Evolutionary conservation across 2,797 vertebrate genomes (phyloP), one percentile per base, ranked within the genome.

Genomic region (Florisuga fusca): DNA sequence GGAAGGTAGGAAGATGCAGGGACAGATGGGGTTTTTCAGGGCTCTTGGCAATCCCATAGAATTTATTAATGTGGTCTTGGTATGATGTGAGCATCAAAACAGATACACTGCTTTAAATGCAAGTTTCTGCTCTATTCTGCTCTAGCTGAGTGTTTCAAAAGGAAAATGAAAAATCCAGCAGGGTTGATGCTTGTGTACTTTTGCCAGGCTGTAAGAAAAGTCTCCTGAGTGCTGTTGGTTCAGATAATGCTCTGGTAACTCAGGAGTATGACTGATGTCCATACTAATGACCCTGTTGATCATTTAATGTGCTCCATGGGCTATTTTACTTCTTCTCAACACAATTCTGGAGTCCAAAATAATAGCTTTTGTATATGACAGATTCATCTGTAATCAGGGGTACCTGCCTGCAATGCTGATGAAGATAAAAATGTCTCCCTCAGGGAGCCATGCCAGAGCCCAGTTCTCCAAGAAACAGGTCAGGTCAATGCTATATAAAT

Each of bases 1-100:
- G 3, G 5, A 3, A 26, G 58, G 14, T 1, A 2, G 12, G 46
- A 57, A 79, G 46, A 64, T 54, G 15, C 4, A 1, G 13, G 34
- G 71, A 27, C 29, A 61, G 77, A 6, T 55, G 13, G 31, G 38
- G 5, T 41, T 15, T 73, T 11, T 6, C 21, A 4, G 58, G 43
- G 29, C 13, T 81, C 46, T 38, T 38, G 51, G 61, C 27, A 41
- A 34, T 36, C 66, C 50, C 21, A 7, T 50, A 22, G 5, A 6
- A 41, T 67, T 51, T 78, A 33, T 78, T 38, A 57, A 34, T 19
- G 8, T 5, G 7, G 15, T 12, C 10, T 41, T 62, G 38, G 3
- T 34, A 5, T 2, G 29, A 43, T 15, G 22, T 16, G 45, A 50
- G 26, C 15, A 43, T 21, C 43, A 33, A 68, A 62, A 31, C 50